These are phyloP conservation scores for Sylvilagus floridanus DNA, from an alignment of 2,797 vertebrate genomes.

Conservation along the genomic window DNA sequence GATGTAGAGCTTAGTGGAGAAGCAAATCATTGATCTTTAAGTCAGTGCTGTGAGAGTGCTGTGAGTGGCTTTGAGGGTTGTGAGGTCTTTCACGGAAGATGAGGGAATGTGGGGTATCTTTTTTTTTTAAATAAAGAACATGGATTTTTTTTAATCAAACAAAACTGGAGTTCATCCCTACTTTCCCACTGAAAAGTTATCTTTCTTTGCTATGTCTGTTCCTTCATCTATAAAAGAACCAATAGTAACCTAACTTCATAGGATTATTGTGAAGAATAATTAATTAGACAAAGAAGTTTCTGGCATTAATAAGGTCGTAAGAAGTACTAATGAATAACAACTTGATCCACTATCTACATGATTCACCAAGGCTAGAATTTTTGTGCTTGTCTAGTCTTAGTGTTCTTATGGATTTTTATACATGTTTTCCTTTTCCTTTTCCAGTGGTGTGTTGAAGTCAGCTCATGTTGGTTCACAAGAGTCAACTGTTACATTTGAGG, in stretches of 20 bases:
- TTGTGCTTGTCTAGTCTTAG: slow-evolving; percentile 11
- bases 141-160: not conserved
- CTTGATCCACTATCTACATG: not conserved
- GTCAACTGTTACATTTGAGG: not conserved
- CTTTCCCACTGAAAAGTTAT: not conserved
- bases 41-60: not conserved
- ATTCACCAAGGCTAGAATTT: not conserved
- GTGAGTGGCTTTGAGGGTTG: not conserved
- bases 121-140: not conserved
- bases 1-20: not conserved
- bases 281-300: slow-evolving; percentile 57
- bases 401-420: not conserved
- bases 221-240: not conserved
- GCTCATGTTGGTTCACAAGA: not conserved
- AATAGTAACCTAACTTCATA: not conserved
- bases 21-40: not conserved
- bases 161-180: not conserved
- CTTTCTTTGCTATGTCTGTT: not conserved
- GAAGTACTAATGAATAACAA: not conserved
- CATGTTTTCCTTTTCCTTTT: not conserved
- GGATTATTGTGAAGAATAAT: slow-evolving; percentile 12
- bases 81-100: not conserved
- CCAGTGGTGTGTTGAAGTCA: not conserved
- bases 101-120: not conserved
- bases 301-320: slow-evolving; percentile 2